Base-by-base conservation (phyloP, 2,797 vertebrate genomes). In the Oceanodroma leucorhoa region DNA sequence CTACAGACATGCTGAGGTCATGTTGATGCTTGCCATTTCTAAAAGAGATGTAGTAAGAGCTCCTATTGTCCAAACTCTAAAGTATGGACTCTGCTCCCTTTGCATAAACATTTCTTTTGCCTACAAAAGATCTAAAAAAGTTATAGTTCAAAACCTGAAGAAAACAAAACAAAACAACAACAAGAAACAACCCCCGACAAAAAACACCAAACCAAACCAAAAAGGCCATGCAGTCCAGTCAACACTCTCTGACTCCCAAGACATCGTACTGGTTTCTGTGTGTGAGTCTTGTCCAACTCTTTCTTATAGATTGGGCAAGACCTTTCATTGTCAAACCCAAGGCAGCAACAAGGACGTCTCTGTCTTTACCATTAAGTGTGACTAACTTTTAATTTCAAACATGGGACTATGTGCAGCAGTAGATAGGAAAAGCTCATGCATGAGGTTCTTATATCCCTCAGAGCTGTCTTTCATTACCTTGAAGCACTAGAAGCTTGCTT, bases 111-210 rank as follows among this genome's bases (percentile, higher is more conserved):
- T 16, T 48, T 72, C 2, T 78, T 66, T 78, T 34, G 19, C 30
- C 48, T 79, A 26, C 14, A 55, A 82, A 73, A 53, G 32, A 43
- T 32, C 10, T 32, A 23, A 45, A 87, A 82, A 55, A 9, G 1
- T 5, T 75, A 5, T 27, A 7, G 34, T 65, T 79, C 50, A 72
- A 91, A 92, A 43, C 13, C 40, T 36, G 61, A 87, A 64, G 24
- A 70, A 82, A 75, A 48, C 5, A 60, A 84, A 73, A 20, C 3
- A 34, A 57, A 55, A 34, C 13, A 23, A 18, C 24, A 67, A 69
- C 2, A 43, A 36, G 60, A 80, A 91, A 40, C 7, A 54, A 53
- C 2, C 1, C 11, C 5, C 0, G 0, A 6, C 1, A 10, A 46
- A 70, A 76, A 34, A 0, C 24, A 45, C 6, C 17, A 34, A 66